These are phyloP conservation scores for Fistularia commersonii DNA, from an alignment of 2,797 vertebrate species.

Conservation along the genomic window DNA sequence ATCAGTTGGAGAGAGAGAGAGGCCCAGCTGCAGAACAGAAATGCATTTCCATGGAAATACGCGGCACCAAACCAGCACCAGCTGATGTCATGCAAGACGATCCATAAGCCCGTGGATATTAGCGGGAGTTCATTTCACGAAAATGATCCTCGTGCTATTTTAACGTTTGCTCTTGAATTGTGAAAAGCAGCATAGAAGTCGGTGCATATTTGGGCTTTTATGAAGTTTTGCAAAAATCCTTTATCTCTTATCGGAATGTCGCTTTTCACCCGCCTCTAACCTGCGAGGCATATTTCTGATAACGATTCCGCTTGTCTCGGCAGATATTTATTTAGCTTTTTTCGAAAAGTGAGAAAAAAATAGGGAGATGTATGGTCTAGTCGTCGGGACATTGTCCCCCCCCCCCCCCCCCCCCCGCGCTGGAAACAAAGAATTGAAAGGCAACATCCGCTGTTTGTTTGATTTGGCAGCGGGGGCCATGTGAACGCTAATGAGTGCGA, in stretches of 20 bases:
- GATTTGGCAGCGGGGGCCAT: conserved; percentile 47
- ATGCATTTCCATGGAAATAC: conserved; percentile 51
- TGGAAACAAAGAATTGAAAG: conserved; percentile 25
- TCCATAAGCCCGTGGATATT: conserved; percentile 15
- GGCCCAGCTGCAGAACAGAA: conserved; percentile 33
- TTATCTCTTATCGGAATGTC: too few relatives aligned
- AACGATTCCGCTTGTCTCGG: conserved; percentile 3
- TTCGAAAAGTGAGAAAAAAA: too few relatives aligned
- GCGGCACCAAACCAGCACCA: conserved; percentile 44
- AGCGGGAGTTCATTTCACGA: too few relatives aligned
- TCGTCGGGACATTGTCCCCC: conserved; percentile 8
- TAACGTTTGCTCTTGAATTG: too few relatives aligned
- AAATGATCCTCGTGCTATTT: too few relatives aligned
- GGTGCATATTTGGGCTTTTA: too few relatives aligned
- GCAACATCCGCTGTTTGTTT: conserved; percentile 65
- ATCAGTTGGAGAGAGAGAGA: conserved; percentile 48
- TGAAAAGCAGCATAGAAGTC: too few relatives aligned
- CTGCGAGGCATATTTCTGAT: not conserved
- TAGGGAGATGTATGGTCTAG: not conserved
- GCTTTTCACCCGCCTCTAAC: too few relatives aligned
- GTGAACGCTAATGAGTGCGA: conserved; percentile 54
- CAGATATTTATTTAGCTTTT: conserved; percentile 5
- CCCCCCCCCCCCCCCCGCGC: too few relatives aligned
- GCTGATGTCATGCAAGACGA: conserved; percentile 28
- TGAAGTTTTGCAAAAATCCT: too few relatives aligned